Conservation (phyloP, 53 echinoderm and acorn worm genomes). For the Arbacia lixula region DNA sequence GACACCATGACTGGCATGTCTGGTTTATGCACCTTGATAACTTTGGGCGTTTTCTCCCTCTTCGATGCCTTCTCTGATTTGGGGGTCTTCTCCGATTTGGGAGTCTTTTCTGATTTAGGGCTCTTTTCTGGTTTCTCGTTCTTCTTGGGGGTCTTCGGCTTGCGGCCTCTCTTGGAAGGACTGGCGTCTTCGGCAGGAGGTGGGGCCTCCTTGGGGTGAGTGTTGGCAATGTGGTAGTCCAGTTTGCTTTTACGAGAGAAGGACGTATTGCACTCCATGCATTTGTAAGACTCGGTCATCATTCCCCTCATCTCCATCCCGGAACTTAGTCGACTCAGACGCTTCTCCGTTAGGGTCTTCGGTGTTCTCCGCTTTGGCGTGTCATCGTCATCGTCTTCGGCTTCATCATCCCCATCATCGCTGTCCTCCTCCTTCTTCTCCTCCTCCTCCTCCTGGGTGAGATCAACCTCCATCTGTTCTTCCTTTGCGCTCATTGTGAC, state of each 20-base stretch:
- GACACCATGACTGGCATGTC: constrained; percentile 1
- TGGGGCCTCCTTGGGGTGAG: constrained; percentile 19
- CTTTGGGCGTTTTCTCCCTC: background rate
- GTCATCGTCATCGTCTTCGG: constrained; percentile 12
- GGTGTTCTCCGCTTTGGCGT: constrained; percentile 12
- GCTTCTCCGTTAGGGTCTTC: constrained; percentile 16
- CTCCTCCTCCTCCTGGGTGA: constrained; percentile 2
- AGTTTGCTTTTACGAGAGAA: constrained; percentile 47
- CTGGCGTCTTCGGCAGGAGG: background rate
- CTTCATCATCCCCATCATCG: constrained; percentile 13
- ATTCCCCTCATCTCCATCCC: constrained; percentile 52
- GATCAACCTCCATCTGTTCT: constrained; percentile 34
- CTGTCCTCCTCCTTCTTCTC: constrained; percentile 6
- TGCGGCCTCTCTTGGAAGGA: background rate
- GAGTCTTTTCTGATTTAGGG: background rate
- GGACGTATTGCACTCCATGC: constrained; percentile 39
- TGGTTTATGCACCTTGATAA: background rate
- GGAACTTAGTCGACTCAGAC: constrained; percentile 36
- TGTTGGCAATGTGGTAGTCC: constrained; percentile 38
- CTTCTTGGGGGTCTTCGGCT: constrained; percentile 36
- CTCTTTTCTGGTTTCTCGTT: constrained; percentile 26
- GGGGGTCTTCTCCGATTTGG: background rate
- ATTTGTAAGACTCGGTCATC: constrained; percentile 40
- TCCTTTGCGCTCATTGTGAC: constrained; percentile 16
- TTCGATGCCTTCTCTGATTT: background rate